Base-by-base conservation (phyloP, 1,140 invertebrate species). In the Colletes latitarsis region DNA sequence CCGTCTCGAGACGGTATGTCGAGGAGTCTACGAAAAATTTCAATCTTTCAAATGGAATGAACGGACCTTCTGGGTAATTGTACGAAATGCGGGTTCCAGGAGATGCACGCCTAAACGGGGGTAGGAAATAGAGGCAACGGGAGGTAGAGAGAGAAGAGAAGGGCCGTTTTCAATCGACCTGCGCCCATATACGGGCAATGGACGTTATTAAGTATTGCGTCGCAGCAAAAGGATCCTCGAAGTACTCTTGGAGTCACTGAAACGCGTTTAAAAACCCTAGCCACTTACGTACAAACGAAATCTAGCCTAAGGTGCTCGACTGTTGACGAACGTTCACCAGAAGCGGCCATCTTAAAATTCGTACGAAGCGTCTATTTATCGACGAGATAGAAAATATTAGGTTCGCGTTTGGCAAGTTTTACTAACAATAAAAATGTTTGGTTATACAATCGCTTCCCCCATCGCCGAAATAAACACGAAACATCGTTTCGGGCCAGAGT, bases 141-240 rank as follows among this genome's bases (percentile, higher is more conserved):
- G 70, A 64, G 43, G 68, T 62, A 66, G 55, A 62, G 52, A 6
- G 14, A 17, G 52, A 19, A 30, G 30, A 9, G 53, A 10, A 30
- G 41, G 3, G 30, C 55, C 57, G 78, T 81, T 87, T 85, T 87
- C 85, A 84, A 86, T 86, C 85, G 84, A 86, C 74, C 64, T 82
- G 82, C 81, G 84, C 75, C 81, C 85, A 84, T 87, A 86, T 86
- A 87, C 84, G 84, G 84, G 84, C 77, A 82, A 86, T 86, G 77
- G 66, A 83, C 57, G 74, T 84, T 30, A 82, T 75, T 84, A 83
- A 71, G 62, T 86, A 87, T 81, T 72, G 82, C 73, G 21, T 55
- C 58, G 76, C 70, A 39, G 58, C 82, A 82, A 83, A 80, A 84
- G 80, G 82, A 72, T 75, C 73, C 81, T 87, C 86, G 71, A 87